Evolutionary conservation across 2,797 vertebrate species (phyloP).

Genomic region (Antrozous pallidus): DNA sequence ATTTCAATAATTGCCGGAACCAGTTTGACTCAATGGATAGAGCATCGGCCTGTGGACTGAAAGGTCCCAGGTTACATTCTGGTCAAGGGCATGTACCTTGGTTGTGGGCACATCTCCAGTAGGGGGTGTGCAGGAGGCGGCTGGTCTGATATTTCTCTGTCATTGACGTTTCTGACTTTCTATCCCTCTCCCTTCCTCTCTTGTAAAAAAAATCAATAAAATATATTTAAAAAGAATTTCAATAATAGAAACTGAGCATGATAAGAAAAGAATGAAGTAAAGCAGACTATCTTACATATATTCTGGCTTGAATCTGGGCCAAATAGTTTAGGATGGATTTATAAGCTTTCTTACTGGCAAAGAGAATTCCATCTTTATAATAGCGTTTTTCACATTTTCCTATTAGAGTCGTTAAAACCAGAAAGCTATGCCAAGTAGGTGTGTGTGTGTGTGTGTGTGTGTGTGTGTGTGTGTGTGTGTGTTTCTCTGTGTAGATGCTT

Average conservation of each 20-base stretch:
- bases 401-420: conserved; percentile 36
- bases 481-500: background rate
- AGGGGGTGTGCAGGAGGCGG: no score
- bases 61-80: no score
- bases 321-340: conserved; percentile 38
- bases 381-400: conserved; percentile 40
- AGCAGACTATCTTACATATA: background rate
- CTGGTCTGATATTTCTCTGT: no score
- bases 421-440: conserved; percentile 55
- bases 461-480: background rate
- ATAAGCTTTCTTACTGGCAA: conserved; percentile 7
- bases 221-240: no score
- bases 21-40: no score
- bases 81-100: no score
- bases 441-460: background rate
- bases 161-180: no score
- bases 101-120: no score
- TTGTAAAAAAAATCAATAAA: no score
- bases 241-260: background rate
- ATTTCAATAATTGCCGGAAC: background rate
- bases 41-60: no score
- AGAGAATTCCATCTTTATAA: conserved; percentile 10
- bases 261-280: background rate
- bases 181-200: no score
- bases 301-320: background rate